phyloP scores from a whole-genome alignment of 2,888 invertebrate species.

The Coelopa pilipes region DNA sequence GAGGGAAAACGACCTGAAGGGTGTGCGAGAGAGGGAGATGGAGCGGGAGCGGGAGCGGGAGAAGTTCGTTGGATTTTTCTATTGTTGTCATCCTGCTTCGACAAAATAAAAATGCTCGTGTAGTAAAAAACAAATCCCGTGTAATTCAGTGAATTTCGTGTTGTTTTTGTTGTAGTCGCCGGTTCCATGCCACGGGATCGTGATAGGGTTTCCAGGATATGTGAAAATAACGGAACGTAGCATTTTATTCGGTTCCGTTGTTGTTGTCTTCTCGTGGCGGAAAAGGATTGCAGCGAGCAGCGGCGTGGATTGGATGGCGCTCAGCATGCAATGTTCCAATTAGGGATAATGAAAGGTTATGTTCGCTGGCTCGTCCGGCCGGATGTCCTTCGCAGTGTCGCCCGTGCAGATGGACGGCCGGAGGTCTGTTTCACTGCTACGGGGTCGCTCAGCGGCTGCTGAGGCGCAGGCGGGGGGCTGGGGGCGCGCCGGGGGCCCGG shows the following conservation, averaged over 20 bases:
- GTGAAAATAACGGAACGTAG: slow-evolving; percentile 25
- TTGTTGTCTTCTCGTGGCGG: not conserved
- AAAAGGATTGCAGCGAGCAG: too few relatives aligned
- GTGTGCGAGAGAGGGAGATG: too few relatives aligned
- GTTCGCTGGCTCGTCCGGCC: not conserved
- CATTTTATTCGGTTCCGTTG: not conserved
- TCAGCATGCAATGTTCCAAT: slow-evolving; percentile 12
- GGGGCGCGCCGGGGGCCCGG: too few relatives aligned
- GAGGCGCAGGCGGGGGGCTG: too few relatives aligned
- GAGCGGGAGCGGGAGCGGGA: too few relatives aligned
- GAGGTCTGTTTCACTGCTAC: too few relatives aligned
- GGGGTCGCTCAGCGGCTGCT: too few relatives aligned
- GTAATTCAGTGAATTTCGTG: too few relatives aligned
- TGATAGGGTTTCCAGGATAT: slow-evolving; percentile 11
- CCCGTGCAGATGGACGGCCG: not conserved
- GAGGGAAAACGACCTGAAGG: not conserved
- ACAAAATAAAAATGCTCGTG: too few relatives aligned
- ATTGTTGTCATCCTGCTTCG: too few relatives aligned
- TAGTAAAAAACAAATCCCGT: too few relatives aligned
- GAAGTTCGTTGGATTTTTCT: too few relatives aligned
- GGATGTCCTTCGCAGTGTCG: not conserved
- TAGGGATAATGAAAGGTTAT: slow-evolving; percentile 12
- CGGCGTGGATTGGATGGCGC: not conserved
- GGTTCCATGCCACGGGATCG: not conserved
- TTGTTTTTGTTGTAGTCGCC: not conserved